A percentile compares a stretch with the other conserved stretches of the same genome.
These are phyloP conservation scores for Cotesia chilonis DNA, from an alignment of 1,140 invertebrate species.

Conservation along the genomic window DNA sequence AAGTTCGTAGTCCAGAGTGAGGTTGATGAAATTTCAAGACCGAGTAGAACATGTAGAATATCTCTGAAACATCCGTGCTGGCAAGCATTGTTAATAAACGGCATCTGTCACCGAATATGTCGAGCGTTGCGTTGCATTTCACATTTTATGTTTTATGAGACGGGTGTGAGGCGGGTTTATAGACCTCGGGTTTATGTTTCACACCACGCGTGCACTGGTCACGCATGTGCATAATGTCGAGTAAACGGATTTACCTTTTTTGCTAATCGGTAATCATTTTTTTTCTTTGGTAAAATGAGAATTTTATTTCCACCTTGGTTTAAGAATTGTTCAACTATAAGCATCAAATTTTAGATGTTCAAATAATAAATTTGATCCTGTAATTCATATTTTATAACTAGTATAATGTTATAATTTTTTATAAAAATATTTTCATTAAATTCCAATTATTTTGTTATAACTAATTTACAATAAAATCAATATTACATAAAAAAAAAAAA, in stretches of 20 bases:
- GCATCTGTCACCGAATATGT: constrained; percentile 57
- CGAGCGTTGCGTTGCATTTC: constrained; percentile 56
- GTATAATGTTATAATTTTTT: no score
- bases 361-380: no score
- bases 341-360: no score
- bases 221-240: constrained; percentile 43
- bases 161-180: constrained; percentile 47
- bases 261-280: constrained; percentile 18
- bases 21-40: no score
- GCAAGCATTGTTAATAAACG: constrained; percentile 56
- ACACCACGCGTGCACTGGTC: constrained; percentile 54
- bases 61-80: constrained; percentile 4
- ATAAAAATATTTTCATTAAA: no score
- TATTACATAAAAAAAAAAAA: no score
- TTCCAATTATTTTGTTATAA: no score
- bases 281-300: constrained; percentile 3
- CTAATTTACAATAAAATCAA: no score
- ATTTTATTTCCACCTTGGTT: neutral
- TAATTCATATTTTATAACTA: no score
- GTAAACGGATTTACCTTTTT: constrained; percentile 15
- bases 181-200: constrained; percentile 58
- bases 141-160: constrained; percentile 39
- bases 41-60: constrained; percentile 3
- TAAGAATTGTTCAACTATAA: no score
- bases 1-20: neutral